phyloP scores from a whole-genome alignment of 2,888 invertebrate genomes.

The Caradrina kadenii region DNA sequence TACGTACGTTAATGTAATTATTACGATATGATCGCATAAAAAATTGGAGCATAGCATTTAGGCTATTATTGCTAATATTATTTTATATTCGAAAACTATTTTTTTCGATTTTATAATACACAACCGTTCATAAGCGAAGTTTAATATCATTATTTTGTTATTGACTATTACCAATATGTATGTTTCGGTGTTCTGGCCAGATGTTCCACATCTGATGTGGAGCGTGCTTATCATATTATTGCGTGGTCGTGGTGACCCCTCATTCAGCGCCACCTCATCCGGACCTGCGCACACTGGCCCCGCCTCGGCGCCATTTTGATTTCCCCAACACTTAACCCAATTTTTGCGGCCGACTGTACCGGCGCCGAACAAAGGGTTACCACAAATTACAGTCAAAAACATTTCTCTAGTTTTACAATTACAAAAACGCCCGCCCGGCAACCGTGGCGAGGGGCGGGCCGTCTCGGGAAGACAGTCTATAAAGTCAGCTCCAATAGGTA shows the following conservation, averaged over 20 bases:
- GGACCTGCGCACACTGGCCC: constrained; percentile 79
- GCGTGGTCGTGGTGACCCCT: constrained; percentile 73
- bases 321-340: constrained; percentile 87
- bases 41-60: constrained; percentile 87
- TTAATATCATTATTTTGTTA: constrained; percentile 88
- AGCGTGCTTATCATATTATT: constrained; percentile 80
- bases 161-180: constrained; percentile 88
- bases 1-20: constrained; percentile 72
- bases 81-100: constrained; percentile 88
- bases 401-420: constrained; percentile 75
- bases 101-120: constrained; percentile 84
- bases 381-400: constrained; percentile 79
- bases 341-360: constrained; percentile 69
- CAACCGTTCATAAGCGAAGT: constrained; percentile 91
- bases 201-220: constrained; percentile 81
- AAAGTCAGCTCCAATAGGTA: constrained; percentile 63
- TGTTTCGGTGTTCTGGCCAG: constrained; percentile 76
- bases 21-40: constrained; percentile 87
- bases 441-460: constrained; percentile 61
- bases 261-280: constrained; percentile 79
- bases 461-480: constrained; percentile 75
- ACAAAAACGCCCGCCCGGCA: constrained; percentile 76
- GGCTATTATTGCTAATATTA: constrained; percentile 90
- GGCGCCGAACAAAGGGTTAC: constrained; percentile 82
- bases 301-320: constrained; percentile 84